Evolutionary conservation across 2,113 vertebrate species (phyloP).

Genomic region (Centropus bengalensis): DNA sequence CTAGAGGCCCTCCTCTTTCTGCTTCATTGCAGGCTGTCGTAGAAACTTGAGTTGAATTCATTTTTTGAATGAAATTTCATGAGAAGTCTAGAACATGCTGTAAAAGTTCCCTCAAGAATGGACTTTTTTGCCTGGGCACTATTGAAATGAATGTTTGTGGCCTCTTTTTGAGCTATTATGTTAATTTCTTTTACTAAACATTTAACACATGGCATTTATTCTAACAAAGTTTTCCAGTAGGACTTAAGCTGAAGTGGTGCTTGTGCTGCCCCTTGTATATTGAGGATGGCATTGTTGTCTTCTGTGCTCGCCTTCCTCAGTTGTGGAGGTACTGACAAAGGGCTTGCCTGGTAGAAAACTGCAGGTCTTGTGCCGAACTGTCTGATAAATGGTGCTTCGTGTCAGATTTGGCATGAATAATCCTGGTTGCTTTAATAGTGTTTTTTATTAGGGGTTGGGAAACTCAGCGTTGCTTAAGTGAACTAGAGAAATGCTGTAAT

Average conservation of each 20-base stretch:
- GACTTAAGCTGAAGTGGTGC: not conserved
- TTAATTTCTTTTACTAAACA: not conserved
- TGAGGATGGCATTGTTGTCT: not conserved
- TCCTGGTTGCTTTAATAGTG: not conserved
- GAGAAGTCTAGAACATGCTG: not conserved
- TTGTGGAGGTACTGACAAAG: not conserved
- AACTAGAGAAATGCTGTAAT: not conserved
- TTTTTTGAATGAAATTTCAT: slow-evolving; percentile 21
- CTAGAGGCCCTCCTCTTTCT: not conserved
- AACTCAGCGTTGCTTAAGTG: not conserved
- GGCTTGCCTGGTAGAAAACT: not conserved
- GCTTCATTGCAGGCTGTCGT: not conserved
- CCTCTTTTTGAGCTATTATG: not conserved
- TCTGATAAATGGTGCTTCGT: not conserved
- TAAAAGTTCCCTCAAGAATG: not conserved
- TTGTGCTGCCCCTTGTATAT: not conserved
- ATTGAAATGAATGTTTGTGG: not conserved
- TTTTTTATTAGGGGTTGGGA: not conserved
- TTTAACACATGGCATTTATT: not conserved
- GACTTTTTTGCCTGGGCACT: not conserved
- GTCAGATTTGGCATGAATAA: not conserved
- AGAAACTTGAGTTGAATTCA: not conserved
- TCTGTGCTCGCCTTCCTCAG: not conserved
- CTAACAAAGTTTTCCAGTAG: not conserved
- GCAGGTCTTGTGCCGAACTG: not conserved